Evolutionary conservation across 2,113 vertebrate species (phyloP).

Genomic region (Xenopus tropicalis): UCB_Xtro_10.0 CM004449.2:83947501-83948000

Average conservation of each 20-base stretch:
- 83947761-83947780: background rate
- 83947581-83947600: conserved; percentile 66
- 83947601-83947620: conserved; percentile 73
- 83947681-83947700: background rate
- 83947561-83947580: conserved; percentile 69
- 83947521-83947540: conserved; percentile 17
- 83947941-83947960: too few relatives aligned
- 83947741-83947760: background rate
- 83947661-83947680: conserved; percentile 80
- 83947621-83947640: conserved; percentile 71
- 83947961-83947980: too few relatives aligned
- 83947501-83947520: conserved; percentile 73
- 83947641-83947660: conserved; percentile 66
- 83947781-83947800: too few relatives aligned
- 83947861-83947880: too few relatives aligned
- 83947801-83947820: background rate
- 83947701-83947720: background rate
- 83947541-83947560: conserved; percentile 72
- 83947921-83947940: too few relatives aligned
- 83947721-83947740: too few relatives aligned
- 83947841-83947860: too few relatives aligned
- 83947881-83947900: too few relatives aligned
- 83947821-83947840: too few relatives aligned
- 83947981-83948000: too few relatives aligned
- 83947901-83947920: too few relatives aligned